A percentile compares a stretch with the other conserved stretches of the same genome.
Evolutionary conservation across 2,797 vertebrate species (phyloP).

Genomic region (Carapus acus): DNA sequence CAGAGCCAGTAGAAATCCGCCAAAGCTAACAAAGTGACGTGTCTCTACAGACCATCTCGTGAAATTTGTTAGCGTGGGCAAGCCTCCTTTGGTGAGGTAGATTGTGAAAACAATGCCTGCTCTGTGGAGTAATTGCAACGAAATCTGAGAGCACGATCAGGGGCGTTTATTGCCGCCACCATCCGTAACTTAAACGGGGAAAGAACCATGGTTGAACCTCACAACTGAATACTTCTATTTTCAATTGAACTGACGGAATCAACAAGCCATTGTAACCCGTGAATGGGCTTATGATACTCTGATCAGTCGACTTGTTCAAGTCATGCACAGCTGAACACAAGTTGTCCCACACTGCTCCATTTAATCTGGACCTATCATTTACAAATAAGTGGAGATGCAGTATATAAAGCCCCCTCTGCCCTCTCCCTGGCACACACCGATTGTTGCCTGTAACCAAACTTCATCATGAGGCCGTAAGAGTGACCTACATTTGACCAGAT

Average conservation of each 20-base stretch:
- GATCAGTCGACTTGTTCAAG: constrained; percentile 9
- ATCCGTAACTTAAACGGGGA: constrained; percentile 45
- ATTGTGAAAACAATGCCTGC: constrained; percentile 32
- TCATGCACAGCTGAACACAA: constrained; percentile 37
- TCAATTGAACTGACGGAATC: constrained; percentile 28
- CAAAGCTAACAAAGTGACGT: too few relatives aligned
- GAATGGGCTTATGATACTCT: constrained; percentile 16
- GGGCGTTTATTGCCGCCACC: constrained; percentile 25
- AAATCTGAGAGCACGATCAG: too few relatives aligned
- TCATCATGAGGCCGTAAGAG: constrained; percentile 68
- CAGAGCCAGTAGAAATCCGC: too few relatives aligned
- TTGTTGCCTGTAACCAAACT: constrained; percentile 6
- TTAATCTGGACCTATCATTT: constrained; percentile 62
- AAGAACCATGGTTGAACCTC: constrained; percentile 1
- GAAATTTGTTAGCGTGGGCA: too few relatives aligned
- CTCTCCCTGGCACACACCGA: constrained; percentile 2
- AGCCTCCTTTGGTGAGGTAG: constrained; percentile 24
- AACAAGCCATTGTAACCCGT: constrained; percentile 44
- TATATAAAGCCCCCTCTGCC: constrained; percentile 38
- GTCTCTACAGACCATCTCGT: not conserved
- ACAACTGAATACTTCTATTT: constrained; percentile 18
- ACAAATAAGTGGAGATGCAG: constrained; percentile 15
- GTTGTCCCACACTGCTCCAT: constrained; percentile 25
- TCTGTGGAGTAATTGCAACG: too few relatives aligned
- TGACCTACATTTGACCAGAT: not conserved